Conservation (phyloP, 2,888 invertebrate genomes). For the Patella pellucida region DNA sequence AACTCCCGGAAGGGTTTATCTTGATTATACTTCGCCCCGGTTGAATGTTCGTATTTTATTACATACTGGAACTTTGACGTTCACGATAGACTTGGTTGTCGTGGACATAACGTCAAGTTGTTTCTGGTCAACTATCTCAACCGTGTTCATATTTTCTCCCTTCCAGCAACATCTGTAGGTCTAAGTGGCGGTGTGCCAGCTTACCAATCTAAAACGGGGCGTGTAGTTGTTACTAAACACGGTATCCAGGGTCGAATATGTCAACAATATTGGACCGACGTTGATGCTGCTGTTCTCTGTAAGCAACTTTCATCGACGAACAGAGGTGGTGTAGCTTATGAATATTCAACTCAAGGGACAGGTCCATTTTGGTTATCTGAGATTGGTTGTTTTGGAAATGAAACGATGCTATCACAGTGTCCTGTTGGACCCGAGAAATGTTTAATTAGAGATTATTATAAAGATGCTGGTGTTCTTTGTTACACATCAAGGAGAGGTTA, state of each 20-base stretch:
- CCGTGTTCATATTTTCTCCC: background rate
- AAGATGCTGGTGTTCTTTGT: slow-evolving; percentile 49
- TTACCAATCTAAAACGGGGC: slow-evolving; percentile 45
- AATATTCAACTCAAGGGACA: slow-evolving; percentile 3
- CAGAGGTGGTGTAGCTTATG: slow-evolving; percentile 4
- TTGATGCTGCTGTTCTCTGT: slow-evolving; percentile 23
- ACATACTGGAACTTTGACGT: background rate
- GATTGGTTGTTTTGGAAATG: slow-evolving; percentile 19
- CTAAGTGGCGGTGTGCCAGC: slow-evolving; percentile 40
- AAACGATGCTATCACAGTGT: slow-evolving; percentile 16
- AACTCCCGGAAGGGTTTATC: no score
- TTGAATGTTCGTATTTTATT: no score
- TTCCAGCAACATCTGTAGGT: slow-evolving; percentile 38
- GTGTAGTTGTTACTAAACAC: slow-evolving; percentile 79
- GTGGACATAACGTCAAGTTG: background rate
- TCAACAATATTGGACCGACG: slow-evolving; percentile 1
- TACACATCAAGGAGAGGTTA: slow-evolving; percentile 28
- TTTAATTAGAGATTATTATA: slow-evolving; percentile 46
- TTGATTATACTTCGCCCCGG: no score
- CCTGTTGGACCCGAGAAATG: slow-evolving; percentile 47
- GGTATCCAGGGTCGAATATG: slow-evolving; percentile 75
- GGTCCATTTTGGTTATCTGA: slow-evolving; percentile 11
- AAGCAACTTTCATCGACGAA: background rate
- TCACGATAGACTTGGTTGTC: no score
- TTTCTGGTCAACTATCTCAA: background rate